These are phyloP conservation scores for Calidris pygmaea DNA, from an alignment of 2,113 vertebrate genomes.

Conservation along the genomic window DNA sequence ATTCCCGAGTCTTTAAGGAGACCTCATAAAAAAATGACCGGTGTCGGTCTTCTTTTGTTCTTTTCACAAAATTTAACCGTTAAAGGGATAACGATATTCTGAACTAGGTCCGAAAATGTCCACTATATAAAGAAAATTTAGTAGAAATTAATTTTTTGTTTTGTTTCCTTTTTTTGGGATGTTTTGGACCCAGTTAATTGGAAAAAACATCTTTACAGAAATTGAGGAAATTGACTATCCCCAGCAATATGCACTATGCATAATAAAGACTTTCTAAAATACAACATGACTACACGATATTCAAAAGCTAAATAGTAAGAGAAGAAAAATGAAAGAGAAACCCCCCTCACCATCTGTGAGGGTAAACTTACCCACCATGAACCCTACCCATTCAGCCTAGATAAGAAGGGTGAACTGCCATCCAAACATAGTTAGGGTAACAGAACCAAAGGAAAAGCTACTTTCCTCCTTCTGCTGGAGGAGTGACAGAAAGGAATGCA, in stretches of 20 bases:
- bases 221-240: neutral
- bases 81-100: too few relatives aligned
- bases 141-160: too few relatives aligned
- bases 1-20: too few relatives aligned
- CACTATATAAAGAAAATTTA: too few relatives aligned
- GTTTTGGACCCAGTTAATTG: too few relatives aligned
- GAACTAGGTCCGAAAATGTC: too few relatives aligned
- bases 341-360: fast-evolving
- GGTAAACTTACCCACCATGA: neutral
- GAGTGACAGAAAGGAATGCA: neutral
- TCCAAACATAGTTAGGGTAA: neutral
- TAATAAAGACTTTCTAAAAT: neutral
- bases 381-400: neutral
- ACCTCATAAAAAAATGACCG: too few relatives aligned
- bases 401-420: neutral
- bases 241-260: neutral
- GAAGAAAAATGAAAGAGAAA: neutral
- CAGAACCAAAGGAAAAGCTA: neutral
- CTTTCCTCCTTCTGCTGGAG: neutral
- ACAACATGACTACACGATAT: neutral
- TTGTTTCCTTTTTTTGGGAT: too few relatives aligned
- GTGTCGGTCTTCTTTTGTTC: too few relatives aligned
- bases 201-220: neutral
- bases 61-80: too few relatives aligned
- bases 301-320: neutral